Evolutionary conservation across 1,140 invertebrate genomes (phyloP), one percentile per base, ranked within the genome.

Genomic region (Panagrolaimus sp.): DNA sequence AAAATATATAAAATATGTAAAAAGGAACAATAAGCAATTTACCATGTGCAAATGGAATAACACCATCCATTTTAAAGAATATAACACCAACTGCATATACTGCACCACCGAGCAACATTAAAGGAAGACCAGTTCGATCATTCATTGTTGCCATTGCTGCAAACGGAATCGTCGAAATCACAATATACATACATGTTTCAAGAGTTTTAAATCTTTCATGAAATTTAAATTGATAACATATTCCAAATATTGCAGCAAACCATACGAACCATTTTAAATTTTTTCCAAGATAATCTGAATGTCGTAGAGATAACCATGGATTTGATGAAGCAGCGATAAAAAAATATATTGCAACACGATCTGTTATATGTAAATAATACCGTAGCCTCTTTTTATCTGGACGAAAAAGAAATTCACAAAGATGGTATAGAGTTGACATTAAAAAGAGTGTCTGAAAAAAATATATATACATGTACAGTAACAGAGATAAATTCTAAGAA

Each of bases 291-390:
- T 84, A 74, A 45, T 83, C 79, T 20, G 46, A 65, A 62, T 74
- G 68, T 48, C 73, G 27, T 25, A 74, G 43, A 0, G 71, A 68
- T 46, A 92, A 87, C 93, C 93, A 96, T 31, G 93, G 93, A 82
- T 93, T 95, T 84, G 95, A 95, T 23, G 91, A 94, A 46, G 91
- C 91, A 67, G 93, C 93, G 80, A 96, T 96, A 85, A 96, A 96
- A 63, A 96, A 88, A 84, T 95, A 96, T 74, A 96, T 96, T 87
- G 93, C 92, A 57, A 92, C 92, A 72, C 93, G 87, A 85, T 96
- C 93, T 82, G 91, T 91, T 44, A 92, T 88, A 85, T 96, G 93
- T 45, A 96, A 88, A 69, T 84, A 78, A 65, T 82, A 74, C 13
- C 73, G 70, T 5, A 74, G 64, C 9, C 20, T 75, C 25, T 73